Evolutionary conservation across 2,888 invertebrate genomes (phyloP).

Genomic region (Portevinia maculata): DNA sequence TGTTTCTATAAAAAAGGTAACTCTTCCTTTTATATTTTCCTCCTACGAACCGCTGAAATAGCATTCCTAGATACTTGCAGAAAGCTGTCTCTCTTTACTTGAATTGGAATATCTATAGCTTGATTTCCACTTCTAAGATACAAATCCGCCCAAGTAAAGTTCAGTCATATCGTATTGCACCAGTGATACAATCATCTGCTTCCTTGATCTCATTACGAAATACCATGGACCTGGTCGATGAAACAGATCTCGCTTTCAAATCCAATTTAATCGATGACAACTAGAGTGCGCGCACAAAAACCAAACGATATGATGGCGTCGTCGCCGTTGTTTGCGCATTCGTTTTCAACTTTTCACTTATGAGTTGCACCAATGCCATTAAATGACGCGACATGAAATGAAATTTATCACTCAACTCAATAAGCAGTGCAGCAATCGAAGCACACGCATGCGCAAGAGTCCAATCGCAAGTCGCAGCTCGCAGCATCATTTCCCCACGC

Average conservation of each 20-base stretch:
- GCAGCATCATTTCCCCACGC: background rate
- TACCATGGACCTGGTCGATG: background rate
- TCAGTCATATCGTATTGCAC: slow-evolving; percentile 17
- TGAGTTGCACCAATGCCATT: slow-evolving; percentile 69
- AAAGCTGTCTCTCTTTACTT: too few species aligned
- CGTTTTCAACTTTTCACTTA: slow-evolving; percentile 69
- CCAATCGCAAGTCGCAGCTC: slow-evolving; percentile 21
- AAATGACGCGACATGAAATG: slow-evolving; percentile 71
- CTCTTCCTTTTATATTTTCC: too few species aligned
- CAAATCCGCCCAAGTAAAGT: background rate
- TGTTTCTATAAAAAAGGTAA: too few species aligned
- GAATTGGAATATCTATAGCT: too few species aligned
- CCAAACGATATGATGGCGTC: slow-evolving; percentile 50
- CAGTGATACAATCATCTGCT: slow-evolving; percentile 5
- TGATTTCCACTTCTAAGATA: background rate
- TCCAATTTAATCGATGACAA: slow-evolving; percentile 70
- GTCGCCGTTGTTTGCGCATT: slow-evolving; percentile 43
- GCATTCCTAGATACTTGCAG: too few species aligned
- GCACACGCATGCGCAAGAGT: slow-evolving; percentile 56
- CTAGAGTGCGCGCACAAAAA: slow-evolving; percentile 53
- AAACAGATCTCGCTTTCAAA: slow-evolving; percentile 42
- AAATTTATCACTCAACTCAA: slow-evolving; percentile 71
- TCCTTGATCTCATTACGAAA: slow-evolving; percentile 36
- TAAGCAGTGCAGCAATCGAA: slow-evolving; percentile 43
- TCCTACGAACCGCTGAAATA: too few species aligned